Conservation (phyloP, 2,888 invertebrate genomes). For the Acleris literana region DNA sequence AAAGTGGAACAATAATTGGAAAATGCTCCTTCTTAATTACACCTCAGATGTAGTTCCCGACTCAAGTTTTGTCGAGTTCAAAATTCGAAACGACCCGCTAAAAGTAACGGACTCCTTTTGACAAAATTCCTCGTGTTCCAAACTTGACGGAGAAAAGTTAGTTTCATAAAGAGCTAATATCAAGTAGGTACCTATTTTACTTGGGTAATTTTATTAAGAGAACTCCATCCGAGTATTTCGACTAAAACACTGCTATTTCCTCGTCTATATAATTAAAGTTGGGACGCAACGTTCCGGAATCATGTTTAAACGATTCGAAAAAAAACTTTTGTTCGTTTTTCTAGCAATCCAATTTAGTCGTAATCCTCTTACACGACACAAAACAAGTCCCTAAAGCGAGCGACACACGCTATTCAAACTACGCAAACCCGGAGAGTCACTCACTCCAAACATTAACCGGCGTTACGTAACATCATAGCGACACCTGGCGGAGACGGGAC, state of each 20-base stretch:
- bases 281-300: slow-evolving; percentile 6
- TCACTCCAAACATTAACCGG: slow-evolving; percentile 28
- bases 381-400: slow-evolving; percentile 12
- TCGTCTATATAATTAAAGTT: slow-evolving; percentile 24
- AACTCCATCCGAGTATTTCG: slow-evolving; percentile 9
- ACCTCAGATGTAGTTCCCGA: background rate
- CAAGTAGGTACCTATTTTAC: slow-evolving; percentile 10
- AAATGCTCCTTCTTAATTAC: too few species aligned
- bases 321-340: slow-evolving; percentile 21
- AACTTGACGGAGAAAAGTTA: slow-evolving; percentile 20
- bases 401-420: slow-evolving; percentile 39
- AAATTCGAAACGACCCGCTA: slow-evolving; percentile 10
- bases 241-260: slow-evolving; percentile 12
- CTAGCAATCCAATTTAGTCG: slow-evolving; percentile 24
- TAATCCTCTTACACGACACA: slow-evolving; percentile 37
- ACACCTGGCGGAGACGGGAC: slow-evolving; percentile 43
- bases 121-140: slow-evolving; percentile 21
- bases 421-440: slow-evolving; percentile 38
- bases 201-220: slow-evolving; percentile 21
- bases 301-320: slow-evolving; percentile 18
- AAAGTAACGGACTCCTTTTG: slow-evolving; percentile 24
- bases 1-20: too few species aligned
- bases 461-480: slow-evolving; percentile 38
- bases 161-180: slow-evolving; percentile 26
- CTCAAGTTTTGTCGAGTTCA: slow-evolving; percentile 9